Evolutionary conservation across 2,113 vertebrate species (phyloP), one percentile per base, ranked within the genome.

Genomic region (Passer montanus): DNA sequence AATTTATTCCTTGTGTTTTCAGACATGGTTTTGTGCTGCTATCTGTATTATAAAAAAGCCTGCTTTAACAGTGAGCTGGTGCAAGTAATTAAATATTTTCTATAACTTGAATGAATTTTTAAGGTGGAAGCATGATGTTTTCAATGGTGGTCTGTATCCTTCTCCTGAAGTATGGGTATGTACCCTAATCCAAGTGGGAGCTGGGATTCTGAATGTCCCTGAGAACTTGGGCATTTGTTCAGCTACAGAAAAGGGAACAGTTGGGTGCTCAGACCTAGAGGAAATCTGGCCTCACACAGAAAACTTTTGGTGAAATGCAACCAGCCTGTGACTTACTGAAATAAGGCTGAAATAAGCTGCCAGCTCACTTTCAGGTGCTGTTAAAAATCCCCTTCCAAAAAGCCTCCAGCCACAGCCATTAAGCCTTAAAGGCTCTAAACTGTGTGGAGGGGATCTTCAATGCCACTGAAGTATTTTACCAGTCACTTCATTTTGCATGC

Each of bases 311-410:
- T 24, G 52, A 63, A 83, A 70, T 84, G 52, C 79, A 81, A 68
- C 87, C 63, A 86, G 68, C 55, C 72, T 85, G 82, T 88, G 75
- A 88, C 55, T 91, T 85, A 35, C 67, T 73, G 53, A 28, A 58
- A 58, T 58, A 58, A 88, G 80, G 66, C 87, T 90, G 90, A 41
- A 41, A 79, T 49, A 70, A 87, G 59, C 85, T 86, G 87, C 75
- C 94, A 88, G 72, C 79, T 96, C 5, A 1, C 59, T 92, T 80
- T 64, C 85, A 95, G 90, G 93, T 85, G 82, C 11, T 80, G 28
- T 18, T 95, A 74, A 70, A 84, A 96, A 92, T 92, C 60, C 47
- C 67, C 18, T 88, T 97, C 88, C 85, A 90, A 84, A 94, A 95
- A 78, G 60, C 82, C 59, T 93, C 43, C 43, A 60, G 75, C 83